Base-by-base conservation (phyloP, 2,888 invertebrate genomes). In the Orthosia incerta region DNA sequence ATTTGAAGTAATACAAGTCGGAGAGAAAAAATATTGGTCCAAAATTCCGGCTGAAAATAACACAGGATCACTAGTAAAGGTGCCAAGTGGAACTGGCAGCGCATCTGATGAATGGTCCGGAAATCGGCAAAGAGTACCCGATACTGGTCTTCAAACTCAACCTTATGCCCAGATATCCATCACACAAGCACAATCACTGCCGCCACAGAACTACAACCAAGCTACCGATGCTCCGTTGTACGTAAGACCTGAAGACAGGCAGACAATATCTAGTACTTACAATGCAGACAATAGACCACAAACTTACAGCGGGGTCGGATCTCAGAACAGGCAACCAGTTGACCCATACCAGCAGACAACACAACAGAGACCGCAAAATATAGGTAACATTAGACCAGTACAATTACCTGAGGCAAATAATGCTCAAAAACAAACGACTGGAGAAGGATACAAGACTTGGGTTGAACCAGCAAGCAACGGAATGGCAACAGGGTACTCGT, bases 1-100 rank as follows among this genome's bases (percentile, higher is more conserved):
- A 66, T 39, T 65, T 51, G 62, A 60, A 23, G 61, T 64, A 15
- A 60, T 61, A 18, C 67, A 73, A 64, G 50, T 57, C 46, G 69
- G 56, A 11, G 18, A 61, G 1, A 70, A 62, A 15, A 61, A 79
- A 59, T 63, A 46, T 80, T 79, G 79, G 79, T 26, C 79, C 0
- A 79, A 74, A 65, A 74, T 79, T 20, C 62, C 80, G 3, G 4
- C 53, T 12, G 80, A 62, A 3, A 69, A 74, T 55, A 70, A 2
- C 13, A 69, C 65, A 11, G 48, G 9, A 55, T 18, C 11, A 39
- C 4, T 5, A 12, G 16, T 2, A n/a, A 63, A 31, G n/a, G 12
- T 18, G 23, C 46, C 15, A 0, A 56, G 15, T 50, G 31, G 7
- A 60, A 23, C 46, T 13, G 67, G 64, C 11, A 64, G 5, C 13